phyloP scores from a whole-genome alignment of 2,113 vertebrate species.

The Opisthocomus hoazin region DNA sequence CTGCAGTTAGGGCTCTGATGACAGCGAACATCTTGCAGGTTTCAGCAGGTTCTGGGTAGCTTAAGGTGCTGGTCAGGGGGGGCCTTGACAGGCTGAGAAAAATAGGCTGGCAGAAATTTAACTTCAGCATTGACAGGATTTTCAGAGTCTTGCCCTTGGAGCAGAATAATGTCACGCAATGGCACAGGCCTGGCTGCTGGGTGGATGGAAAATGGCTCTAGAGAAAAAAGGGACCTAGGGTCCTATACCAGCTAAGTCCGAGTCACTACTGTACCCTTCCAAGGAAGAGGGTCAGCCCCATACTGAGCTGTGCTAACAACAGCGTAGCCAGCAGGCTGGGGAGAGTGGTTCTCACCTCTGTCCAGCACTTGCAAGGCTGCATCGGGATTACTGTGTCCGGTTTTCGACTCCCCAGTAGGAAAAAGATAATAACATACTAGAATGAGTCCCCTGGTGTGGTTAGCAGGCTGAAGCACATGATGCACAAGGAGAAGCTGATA shows the following conservation, averaged over 20 bases:
- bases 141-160: neutral
- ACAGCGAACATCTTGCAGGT: neutral
- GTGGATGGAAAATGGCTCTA: neutral
- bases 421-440: neutral
- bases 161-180: neutral
- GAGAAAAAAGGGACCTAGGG: neutral
- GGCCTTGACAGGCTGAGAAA: neutral
- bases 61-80: neutral
- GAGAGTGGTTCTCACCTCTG: neutral
- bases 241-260: neutral
- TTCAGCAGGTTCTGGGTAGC: neutral
- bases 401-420: neutral
- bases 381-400: neutral
- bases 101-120: neutral
- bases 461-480: neutral
- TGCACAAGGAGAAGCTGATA: neutral
- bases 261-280: accelerated
- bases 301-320: neutral
- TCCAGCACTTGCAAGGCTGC: neutral
- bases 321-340: neutral
- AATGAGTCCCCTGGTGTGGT: neutral
- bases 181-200: neutral
- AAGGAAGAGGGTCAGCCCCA: neutral
- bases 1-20: neutral
- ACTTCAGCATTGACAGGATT: neutral